A percentile compares a stretch with the other conserved stretches of the same genome.
phyloP scores from a whole-genome alignment of 1,140 invertebrate species.

The Melipona quadrifasciata region DNA sequence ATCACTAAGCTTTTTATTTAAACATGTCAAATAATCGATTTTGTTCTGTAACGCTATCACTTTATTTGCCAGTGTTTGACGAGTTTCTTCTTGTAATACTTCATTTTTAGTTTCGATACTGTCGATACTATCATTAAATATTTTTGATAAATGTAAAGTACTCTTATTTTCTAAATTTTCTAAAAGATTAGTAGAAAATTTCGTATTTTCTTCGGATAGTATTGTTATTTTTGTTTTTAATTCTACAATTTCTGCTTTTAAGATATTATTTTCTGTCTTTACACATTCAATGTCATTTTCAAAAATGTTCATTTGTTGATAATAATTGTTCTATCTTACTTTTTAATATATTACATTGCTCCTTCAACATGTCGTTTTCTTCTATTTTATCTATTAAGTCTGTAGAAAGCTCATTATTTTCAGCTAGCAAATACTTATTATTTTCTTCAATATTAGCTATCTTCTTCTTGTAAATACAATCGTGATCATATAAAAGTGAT shows the following conservation, averaged over 20 bases:
- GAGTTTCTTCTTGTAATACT: slow-evolving; percentile 35
- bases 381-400: slow-evolving; percentile 58
- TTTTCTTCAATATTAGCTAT: slow-evolving; percentile 39
- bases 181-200: slow-evolving; percentile 37
- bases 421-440: slow-evolving; percentile 29
- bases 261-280: slow-evolving; percentile 34
- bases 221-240: slow-evolving; percentile 45
- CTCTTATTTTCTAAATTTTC: slow-evolving; percentile 16
- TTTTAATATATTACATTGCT: slow-evolving; percentile 34
- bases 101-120: slow-evolving; percentile 55
- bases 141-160: slow-evolving; percentile 31
- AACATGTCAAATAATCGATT: slow-evolving; percentile 49
- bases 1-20: slow-evolving; percentile 68
- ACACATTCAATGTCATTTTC: slow-evolving; percentile 47
- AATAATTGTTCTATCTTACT: slow-evolving; percentile 41
- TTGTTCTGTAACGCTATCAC: slow-evolving; percentile 54
- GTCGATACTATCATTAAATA: slow-evolving; percentile 38
- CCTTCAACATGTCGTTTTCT: slow-evolving; percentile 48
- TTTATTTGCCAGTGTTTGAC: slow-evolving; percentile 38
- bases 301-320: not conserved
- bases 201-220: slow-evolving; percentile 47
- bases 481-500: slow-evolving; percentile 51
- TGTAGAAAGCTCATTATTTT: slow-evolving; percentile 53
- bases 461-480: slow-evolving; percentile 47
- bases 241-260: slow-evolving; percentile 49